Percentiles rank a stretch among this genome's conserved stretches.
Evolutionary conservation across 2,113 vertebrate species (phyloP).

Genomic region (Phasianus colchicus): DNA sequence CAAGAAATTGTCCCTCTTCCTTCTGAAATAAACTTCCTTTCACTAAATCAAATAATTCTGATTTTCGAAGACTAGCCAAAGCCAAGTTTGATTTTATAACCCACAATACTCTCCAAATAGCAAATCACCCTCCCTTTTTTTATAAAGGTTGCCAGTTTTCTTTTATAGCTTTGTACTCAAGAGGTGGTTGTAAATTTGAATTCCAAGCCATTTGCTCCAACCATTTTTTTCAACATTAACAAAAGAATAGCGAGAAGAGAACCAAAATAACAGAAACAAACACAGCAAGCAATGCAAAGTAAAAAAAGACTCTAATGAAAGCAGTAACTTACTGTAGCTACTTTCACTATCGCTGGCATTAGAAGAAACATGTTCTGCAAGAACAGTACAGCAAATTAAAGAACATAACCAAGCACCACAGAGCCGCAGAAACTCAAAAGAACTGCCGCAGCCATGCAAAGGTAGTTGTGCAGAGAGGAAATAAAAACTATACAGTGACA

Average conservation of each 20-base stretch:
- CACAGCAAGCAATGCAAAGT: constrained; percentile 72
- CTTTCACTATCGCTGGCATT: constrained; percentile 89
- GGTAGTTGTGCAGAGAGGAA: constrained; percentile 52
- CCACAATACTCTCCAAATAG: background rate
- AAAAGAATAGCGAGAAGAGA: constrained; percentile 60
- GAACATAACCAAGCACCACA: constrained; percentile 77
- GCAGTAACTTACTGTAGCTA: constrained; percentile 86
- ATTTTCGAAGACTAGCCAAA: background rate
- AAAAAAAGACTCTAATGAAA: constrained; percentile 80
- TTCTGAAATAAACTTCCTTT: background rate
- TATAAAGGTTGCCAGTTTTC: background rate
- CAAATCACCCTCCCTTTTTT: background rate
- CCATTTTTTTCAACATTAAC: background rate
- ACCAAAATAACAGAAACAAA: constrained; percentile 67
- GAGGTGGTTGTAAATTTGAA: constrained; percentile 38
- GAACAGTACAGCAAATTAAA: constrained; percentile 88
- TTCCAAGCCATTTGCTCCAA: constrained; percentile 80
- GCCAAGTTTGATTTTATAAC: background rate
- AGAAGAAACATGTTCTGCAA: constrained; percentile 88
- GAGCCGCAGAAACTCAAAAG: constrained; percentile 75
- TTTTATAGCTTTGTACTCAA: constrained; percentile 24
- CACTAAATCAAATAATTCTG: background rate
- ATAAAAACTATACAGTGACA: constrained; percentile 36
- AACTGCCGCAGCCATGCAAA: constrained; percentile 74
- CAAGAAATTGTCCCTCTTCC: background rate